Evolutionary conservation across 2,113 vertebrate genomes (phyloP).

Genomic region (Etheostoma spectabile): DNA sequence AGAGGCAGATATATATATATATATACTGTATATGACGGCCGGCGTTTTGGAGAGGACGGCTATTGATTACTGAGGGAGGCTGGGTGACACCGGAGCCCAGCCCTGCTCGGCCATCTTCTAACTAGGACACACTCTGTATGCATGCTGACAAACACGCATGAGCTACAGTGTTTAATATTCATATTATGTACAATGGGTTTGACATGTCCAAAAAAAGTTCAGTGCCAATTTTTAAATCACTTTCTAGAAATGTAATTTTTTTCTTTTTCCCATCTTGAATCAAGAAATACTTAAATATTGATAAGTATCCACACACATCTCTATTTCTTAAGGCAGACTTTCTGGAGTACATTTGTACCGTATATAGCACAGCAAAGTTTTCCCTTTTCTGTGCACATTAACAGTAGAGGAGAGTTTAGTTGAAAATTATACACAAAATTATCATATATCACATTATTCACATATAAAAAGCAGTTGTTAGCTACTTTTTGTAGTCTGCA

Average conservation of each 20-base stretch:
- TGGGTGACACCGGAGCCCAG: conserved; percentile 57
- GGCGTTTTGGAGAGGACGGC: conserved; percentile 65
- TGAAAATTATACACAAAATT: neutral
- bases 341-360: too few relatives aligned
- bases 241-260: neutral
- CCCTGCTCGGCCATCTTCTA: conserved; percentile 52
- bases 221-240: neutral
- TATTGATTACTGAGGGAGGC: conserved; percentile 77
- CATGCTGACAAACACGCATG: neutral
- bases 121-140: neutral
- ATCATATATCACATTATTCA: too few relatives aligned
- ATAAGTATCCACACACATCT: neutral
- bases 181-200: neutral
- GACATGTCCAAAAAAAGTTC: neutral
- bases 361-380: too few relatives aligned
- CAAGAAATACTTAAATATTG: neutral
- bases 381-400: neutral
- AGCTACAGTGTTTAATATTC: neutral
- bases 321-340: neutral
- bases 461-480: too few relatives aligned
- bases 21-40: conserved; percentile 65
- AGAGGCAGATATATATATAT: conserved; percentile 45
- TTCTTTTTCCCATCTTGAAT: neutral
- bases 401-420: neutral
- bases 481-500: too few relatives aligned